Percentiles rank a stretch among this genome's conserved stretches.
phyloP scores from a whole-genome alignment of 2,888 invertebrate species.

The Campoplex capitator region DNA sequence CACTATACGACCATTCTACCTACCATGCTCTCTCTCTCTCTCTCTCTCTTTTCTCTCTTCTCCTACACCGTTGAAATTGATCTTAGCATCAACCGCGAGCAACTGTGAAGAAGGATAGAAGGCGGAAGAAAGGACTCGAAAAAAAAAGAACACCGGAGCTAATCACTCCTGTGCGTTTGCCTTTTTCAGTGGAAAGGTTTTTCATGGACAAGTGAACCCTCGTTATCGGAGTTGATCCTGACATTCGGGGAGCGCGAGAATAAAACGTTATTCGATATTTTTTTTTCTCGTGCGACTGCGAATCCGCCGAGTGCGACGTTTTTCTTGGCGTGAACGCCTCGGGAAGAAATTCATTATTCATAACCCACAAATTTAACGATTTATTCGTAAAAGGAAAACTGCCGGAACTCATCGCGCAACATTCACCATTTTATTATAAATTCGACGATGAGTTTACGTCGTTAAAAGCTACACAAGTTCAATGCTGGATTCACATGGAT shows the following conservation, averaged over 20 bases:
- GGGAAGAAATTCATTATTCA: neutral
- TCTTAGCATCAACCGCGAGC: conserved; percentile 33
- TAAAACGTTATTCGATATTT: neutral
- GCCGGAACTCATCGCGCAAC: neutral
- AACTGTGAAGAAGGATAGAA: conserved; percentile 21
- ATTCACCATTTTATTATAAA: neutral
- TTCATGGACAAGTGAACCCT: conserved; percentile 14
- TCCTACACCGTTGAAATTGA: conserved; percentile 56
- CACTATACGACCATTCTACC: conserved; percentile 25
- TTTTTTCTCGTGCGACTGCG: neutral
- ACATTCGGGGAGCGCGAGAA: conserved; percentile 9
- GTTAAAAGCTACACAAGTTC: neutral
- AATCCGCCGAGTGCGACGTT: neutral
- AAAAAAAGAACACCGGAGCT: conserved; percentile 49
- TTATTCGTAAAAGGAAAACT: neutral
- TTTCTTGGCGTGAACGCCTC: neutral
- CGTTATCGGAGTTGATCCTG: neutral
- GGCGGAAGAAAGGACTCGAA: conserved; percentile 23
- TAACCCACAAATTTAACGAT: neutral
- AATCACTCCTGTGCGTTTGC: conserved; percentile 53
- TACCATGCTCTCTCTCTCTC: conserved; percentile 34
- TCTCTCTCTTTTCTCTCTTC: conserved; percentile 27
- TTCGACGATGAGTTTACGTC: neutral
- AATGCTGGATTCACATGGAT: neutral
- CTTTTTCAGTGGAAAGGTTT: conserved; percentile 40